Evolutionary conservation across 2,888 invertebrate species (phyloP).

Genomic region (Lasioglossum leucozonium): DNA sequence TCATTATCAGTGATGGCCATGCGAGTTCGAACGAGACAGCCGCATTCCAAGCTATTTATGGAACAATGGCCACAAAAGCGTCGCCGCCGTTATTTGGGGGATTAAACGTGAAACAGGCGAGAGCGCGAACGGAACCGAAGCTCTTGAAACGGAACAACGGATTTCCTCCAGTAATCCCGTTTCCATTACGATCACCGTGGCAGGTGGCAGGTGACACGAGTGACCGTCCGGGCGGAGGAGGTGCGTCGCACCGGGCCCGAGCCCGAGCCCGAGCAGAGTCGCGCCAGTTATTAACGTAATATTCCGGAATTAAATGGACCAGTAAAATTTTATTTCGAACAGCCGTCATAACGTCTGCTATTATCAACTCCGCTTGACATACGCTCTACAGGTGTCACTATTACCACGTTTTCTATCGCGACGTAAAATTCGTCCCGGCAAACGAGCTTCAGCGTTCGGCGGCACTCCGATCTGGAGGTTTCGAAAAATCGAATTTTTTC

Average conservation of each 20-base stretch:
- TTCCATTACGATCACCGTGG: slow-evolving; percentile 53
- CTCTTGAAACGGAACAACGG: slow-evolving; percentile 42
- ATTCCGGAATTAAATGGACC: slow-evolving; percentile 45
- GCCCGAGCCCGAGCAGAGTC: not conserved
- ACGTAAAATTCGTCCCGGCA: slow-evolving; percentile 43
- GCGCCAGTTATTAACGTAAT: slow-evolving; percentile 57
- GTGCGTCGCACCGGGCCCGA: not conserved
- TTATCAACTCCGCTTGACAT: slow-evolving; percentile 51
- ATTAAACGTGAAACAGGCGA: slow-evolving; percentile 30
- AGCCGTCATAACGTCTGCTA: slow-evolving; percentile 38
- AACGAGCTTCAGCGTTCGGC: slow-evolving; percentile 20
- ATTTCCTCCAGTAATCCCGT: slow-evolving; percentile 45
- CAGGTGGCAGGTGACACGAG: slow-evolving; percentile 48
- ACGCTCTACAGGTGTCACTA: slow-evolving; percentile 68
- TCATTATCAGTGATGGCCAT: not conserved
- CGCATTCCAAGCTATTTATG: not conserved
- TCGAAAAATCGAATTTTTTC: not conserved
- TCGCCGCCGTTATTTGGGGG: slow-evolving; percentile 12
- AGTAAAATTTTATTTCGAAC: slow-evolving; percentile 62
- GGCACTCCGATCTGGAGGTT: not conserved
- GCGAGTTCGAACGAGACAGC: not conserved
- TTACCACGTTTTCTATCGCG: slow-evolving; percentile 60
- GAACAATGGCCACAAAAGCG: not conserved
- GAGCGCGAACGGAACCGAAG: slow-evolving; percentile 19
- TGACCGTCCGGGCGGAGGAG: slow-evolving; percentile 3